These are phyloP conservation scores for Arizona elegans DNA, from an alignment of 2,113 vertebrate genomes.

Conservation along the genomic window DNA sequence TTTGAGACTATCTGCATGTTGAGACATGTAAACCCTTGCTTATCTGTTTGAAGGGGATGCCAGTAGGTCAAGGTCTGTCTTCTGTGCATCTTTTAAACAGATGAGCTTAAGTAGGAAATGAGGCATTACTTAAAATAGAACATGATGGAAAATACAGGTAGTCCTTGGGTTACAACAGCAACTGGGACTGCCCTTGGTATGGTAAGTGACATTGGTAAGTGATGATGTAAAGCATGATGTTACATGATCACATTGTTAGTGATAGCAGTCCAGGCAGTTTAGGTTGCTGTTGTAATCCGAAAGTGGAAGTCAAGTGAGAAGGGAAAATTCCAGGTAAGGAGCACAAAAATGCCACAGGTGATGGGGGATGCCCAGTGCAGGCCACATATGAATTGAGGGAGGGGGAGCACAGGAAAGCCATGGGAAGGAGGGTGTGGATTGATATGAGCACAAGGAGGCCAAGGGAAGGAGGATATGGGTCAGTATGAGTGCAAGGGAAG, in stretches of 20 bases:
- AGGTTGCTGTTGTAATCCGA: neutral
- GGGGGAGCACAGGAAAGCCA: neutral
- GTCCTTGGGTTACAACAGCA: neutral
- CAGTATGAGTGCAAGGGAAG: neutral
- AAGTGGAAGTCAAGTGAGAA: neutral
- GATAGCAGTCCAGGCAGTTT: neutral
- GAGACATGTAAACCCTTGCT: neutral
- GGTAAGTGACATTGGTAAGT: neutral
- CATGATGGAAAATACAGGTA: neutral
- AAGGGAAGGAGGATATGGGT: neutral
- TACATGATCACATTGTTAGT: neutral
- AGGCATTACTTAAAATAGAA: neutral
- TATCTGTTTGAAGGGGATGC: neutral
- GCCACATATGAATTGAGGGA: no score
- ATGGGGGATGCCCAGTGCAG: no score
- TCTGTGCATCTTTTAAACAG: neutral
- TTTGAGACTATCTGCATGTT: neutral
- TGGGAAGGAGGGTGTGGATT: neutral
- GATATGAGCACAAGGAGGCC: neutral
- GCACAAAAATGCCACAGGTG: neutral
- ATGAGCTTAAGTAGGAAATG: neutral
- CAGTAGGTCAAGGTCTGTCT: neutral
- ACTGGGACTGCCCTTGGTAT: neutral
- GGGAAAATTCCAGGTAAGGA: neutral
- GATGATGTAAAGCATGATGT: neutral